Conservation (phyloP, 2,797 vertebrate genomes). For the Oryzias dopingdopingensis region DNA sequence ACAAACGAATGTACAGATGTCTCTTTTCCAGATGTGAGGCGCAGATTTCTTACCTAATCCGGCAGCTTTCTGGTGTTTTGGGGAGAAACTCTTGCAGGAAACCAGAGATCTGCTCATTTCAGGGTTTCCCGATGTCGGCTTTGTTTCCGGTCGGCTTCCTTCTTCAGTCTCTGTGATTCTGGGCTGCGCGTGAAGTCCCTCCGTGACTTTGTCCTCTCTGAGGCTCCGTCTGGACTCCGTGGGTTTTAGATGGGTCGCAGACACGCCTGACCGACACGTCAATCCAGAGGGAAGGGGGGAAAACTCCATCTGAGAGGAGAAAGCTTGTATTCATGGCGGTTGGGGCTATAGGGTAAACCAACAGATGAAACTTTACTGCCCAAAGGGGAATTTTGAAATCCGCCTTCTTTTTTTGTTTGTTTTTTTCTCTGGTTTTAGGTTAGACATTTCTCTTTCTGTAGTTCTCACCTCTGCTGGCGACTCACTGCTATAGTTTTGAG, state of each 20-base stretch:
- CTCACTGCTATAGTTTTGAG: too few species aligned
- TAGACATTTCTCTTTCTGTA: too few species aligned
- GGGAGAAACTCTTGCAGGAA: too few species aligned
- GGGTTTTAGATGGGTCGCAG: constrained; percentile 35
- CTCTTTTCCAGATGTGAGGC: background rate
- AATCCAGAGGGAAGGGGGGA: constrained; percentile 28
- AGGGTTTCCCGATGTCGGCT: constrained; percentile 4
- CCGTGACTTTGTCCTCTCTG: constrained; percentile 26
- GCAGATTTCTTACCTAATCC: constrained; percentile 34
- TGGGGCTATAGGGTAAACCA: constrained; percentile 14
- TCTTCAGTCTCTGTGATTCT: background rate
- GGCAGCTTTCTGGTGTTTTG: constrained; percentile 6
- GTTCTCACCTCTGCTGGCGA: too few species aligned
- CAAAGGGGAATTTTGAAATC: too few species aligned
- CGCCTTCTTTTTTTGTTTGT: too few species aligned
- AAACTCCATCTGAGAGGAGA: constrained; percentile 49
- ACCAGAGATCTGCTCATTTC: too few species aligned
- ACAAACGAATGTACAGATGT: too few species aligned
- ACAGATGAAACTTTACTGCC: background rate
- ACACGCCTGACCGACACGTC: constrained; percentile 62
- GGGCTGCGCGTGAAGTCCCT: constrained; percentile 34
- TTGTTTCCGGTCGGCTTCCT: constrained; percentile 8
- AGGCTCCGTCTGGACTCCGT: constrained; percentile 35
- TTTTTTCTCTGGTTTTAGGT: too few species aligned
- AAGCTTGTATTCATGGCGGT: constrained; percentile 56